These are phyloP conservation scores for Neodiprion fabricii DNA, from an alignment of 1,140 invertebrate species.

Conservation along the genomic window DNA sequence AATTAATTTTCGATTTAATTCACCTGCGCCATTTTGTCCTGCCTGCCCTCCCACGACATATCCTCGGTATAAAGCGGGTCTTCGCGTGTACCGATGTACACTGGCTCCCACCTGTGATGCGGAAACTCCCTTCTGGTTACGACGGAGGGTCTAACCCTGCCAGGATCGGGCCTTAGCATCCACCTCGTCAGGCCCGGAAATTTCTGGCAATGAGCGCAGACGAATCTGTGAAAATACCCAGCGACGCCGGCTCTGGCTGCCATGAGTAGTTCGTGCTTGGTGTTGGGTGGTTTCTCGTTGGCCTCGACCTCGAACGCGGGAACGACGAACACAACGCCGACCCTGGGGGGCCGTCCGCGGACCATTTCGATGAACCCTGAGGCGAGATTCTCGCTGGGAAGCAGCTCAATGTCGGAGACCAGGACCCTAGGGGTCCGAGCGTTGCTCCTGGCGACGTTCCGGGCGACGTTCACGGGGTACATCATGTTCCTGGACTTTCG, in stretches of 20 bases:
- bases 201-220: conserved; percentile 77
- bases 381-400: conserved; percentile 71
- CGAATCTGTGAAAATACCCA: conserved; percentile 69
- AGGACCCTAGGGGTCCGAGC: conserved; percentile 72
- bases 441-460: conserved; percentile 71
- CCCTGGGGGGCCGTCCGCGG: conserved; percentile 51
- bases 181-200: conserved; percentile 78
- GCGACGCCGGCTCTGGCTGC: conserved; percentile 45
- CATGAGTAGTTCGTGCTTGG: conserved; percentile 62
- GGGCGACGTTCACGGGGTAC: conserved; percentile 80
- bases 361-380: conserved; percentile 70
- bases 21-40: conserved; percentile 88
- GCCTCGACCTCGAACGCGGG: conserved; percentile 79
- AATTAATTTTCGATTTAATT: conserved; percentile 14
- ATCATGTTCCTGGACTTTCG: conserved; percentile 62
- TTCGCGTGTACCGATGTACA: conserved; percentile 80
- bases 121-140: conserved; percentile 74
- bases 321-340: conserved; percentile 70
- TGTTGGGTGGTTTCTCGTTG: conserved; percentile 65
- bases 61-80: conserved; percentile 83
- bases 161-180: conserved; percentile 63
- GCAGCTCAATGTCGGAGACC: conserved; percentile 79
- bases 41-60: conserved; percentile 82
- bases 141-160: conserved; percentile 66
- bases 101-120: conserved; percentile 81